A percentile compares a stretch with the other conserved stretches of the same genome.
Evolutionary conservation across 2,888 invertebrate species (phyloP).

Genomic region (Eurytoma californica): DNA sequence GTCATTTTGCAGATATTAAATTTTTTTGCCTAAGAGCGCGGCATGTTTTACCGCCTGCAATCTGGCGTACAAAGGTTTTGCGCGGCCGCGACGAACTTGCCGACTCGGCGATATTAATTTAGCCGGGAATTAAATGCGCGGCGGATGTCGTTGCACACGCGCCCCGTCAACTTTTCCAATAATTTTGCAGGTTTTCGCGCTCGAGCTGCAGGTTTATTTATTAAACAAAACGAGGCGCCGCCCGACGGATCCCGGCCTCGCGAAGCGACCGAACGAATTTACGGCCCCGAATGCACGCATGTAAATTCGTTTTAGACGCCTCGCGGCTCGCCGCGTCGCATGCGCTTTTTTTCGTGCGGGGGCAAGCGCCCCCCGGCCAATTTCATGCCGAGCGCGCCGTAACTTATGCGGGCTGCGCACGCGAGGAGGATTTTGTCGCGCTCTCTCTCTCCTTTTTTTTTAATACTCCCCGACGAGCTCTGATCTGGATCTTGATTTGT

Average conservation of each 20-base stretch:
- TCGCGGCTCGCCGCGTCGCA: background rate
- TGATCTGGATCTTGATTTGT: too few species aligned
- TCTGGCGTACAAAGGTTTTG: conserved; percentile 22
- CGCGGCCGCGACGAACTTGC: background rate
- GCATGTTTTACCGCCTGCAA: conserved; percentile 27
- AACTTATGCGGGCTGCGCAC: conserved; percentile 19
- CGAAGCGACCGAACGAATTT: conserved; percentile 13
- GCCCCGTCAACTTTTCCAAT: conserved; percentile 37
- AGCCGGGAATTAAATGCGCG: conserved; percentile 19
- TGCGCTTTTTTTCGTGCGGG: conserved; percentile 17
- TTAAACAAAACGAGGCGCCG: conserved; percentile 21
- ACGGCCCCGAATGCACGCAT: conserved; percentile 16
- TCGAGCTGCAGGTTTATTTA: conserved; percentile 9
- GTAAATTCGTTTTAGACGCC: conserved; percentile 30
- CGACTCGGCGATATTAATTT: conserved; percentile 18
- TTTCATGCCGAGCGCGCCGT: conserved; percentile 17
- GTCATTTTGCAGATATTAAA: background rate
- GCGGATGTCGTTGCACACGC: background rate
- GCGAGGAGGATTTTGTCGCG: conserved; percentile 7
- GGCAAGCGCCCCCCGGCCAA: conserved; percentile 17
- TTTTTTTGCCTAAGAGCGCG: background rate
- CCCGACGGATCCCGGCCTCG: background rate
- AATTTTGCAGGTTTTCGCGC: conserved; percentile 14
- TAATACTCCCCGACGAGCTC: background rate
- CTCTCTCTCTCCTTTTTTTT: conserved; percentile 1